Base-by-base conservation (phyloP, 2,888 invertebrate species). In the Habrosyne pyritoides region DNA sequence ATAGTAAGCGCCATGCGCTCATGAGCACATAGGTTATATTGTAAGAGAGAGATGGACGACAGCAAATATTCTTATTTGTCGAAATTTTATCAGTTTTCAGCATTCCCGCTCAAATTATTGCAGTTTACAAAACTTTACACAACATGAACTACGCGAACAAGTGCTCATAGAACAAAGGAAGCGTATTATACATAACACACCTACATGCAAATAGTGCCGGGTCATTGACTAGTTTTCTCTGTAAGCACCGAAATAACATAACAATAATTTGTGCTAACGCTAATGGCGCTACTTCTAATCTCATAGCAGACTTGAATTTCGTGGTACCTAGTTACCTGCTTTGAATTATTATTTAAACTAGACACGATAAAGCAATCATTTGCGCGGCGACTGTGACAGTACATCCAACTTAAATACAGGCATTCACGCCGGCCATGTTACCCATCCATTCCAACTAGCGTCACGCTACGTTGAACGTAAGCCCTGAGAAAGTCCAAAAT, bases 351-450 rank as follows among this genome's bases (percentile, higher is more conserved):
- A 56, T 54, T 48, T 0, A 60, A 53, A 54, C 53, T 66, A 70
- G 62, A 67, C 72, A 74, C 70, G 55, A 57, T 72, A 59, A 70
- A 63, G 57, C 64, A 64, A 75, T 72, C 71, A 77, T 81, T 79
- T 72, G 67, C 77, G 79, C 77, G 79, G 75, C 73, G 76, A 73
- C 73, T 77, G 72, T 83, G 81, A 84, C 85, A 85, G 73, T 64
- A 77, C 72, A 75, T 70, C 68, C 68, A 60, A 78, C 75, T 77
- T 75, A 79, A 81, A 78, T 77, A 83, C 76, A 78, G 81, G 83
- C 86, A 81, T 82, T 87, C 83, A 83, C 79, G 89, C 90, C 91
- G 91, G 91, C 91, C 91, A 92, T 92, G 85, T 89, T 92, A 86
- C 81, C 69, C 69, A 75, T 70, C 78, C 71, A 81, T 73, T 70